Base-by-base conservation (phyloP, 2,113 vertebrate species). In the Piaya cayana region DNA sequence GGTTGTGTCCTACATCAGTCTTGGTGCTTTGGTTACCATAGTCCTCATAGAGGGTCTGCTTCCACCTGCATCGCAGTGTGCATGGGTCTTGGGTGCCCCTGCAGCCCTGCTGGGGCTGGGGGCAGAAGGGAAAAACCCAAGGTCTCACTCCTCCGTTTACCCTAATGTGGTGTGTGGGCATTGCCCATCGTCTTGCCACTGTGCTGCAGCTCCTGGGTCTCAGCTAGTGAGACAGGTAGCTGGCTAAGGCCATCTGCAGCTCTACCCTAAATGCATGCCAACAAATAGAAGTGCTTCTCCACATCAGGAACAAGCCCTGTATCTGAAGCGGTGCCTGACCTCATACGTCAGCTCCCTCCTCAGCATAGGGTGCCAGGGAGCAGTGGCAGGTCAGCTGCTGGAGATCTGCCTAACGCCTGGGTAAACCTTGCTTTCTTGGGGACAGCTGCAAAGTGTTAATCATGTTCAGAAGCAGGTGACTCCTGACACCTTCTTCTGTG, bases 201-300 rank as follows among this genome's bases (percentile, higher is more conserved):
- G 4, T 0, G 0, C 47, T 53, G 72, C 63, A 50, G 45, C 34
- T 49, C 49, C 2, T 0, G 2, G 45, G 2, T 49, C 20, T 11
- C 8, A 5, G 12, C 72, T 42, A 4, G 1, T 69, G 72, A 49
- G 37, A 39, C 1, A 20, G 23, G 68, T 53, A 53, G 47, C 63
- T 76, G 56, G 29, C 78, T 59, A 17, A 55, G 42, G 47, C n/a
- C 34, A 20, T 36, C 52, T 12, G 15, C 63, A 90, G 68, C 43
- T 64, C 49, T 32, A 5, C 11, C 64, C 34, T 32, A 56, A 43
- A 12, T 1, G 11, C 32, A 0, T 15, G 20, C 23, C 55, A 42
- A 6, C 15, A 22, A 34, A 34, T 32, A 26, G 6, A 11, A 0
- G 2, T 12, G 75, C 43, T 27, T 39, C 52, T 84, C 32, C 58